Evolutionary conservation across 2,888 invertebrate species (phyloP).

Genomic region (Eupithecia centaureata): DNA sequence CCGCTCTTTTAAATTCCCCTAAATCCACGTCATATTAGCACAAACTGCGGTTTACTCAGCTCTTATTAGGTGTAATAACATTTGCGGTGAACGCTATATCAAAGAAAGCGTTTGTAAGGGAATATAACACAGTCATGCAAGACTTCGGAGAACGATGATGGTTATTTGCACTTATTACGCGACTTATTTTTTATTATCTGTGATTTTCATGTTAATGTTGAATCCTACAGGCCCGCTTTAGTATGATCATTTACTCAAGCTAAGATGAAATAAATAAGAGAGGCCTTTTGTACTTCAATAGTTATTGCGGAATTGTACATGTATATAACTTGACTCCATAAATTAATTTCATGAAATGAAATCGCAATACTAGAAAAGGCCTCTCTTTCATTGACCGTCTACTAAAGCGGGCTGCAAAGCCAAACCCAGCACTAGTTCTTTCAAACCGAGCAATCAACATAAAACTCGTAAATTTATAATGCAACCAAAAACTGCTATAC

Average conservation of each 20-base stretch:
- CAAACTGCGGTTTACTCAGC: constrained; percentile 40
- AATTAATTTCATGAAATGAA: too few species aligned
- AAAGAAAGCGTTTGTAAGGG: constrained; percentile 3
- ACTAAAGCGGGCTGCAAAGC: too few species aligned
- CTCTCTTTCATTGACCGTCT: too few species aligned
- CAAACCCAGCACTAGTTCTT: not conserved
- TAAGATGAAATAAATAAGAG: too few species aligned
- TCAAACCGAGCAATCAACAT: not conserved
- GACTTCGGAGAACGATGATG: not conserved
- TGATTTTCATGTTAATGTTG: not conserved
- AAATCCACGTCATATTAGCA: constrained; percentile 52
- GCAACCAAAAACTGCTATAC: not conserved
- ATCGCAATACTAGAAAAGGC: too few species aligned
- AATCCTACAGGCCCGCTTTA: too few species aligned
- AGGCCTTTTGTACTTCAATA: too few species aligned
- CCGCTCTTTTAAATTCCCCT: constrained; percentile 58
- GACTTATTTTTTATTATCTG: not conserved
- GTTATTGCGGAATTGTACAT: too few species aligned
- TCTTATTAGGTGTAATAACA: constrained; percentile 32
- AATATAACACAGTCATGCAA: not conserved
- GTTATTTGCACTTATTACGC: not conserved
- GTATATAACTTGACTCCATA: too few species aligned
- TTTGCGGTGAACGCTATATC: constrained; percentile 35
- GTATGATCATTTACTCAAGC: too few species aligned
- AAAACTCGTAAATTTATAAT: constrained; percentile 2